A percentile compares a stretch with the other conserved stretches of the same genome.
Conservation (phyloP, 92 coral and sea anemone genomes). For the Porites rus region DNA sequence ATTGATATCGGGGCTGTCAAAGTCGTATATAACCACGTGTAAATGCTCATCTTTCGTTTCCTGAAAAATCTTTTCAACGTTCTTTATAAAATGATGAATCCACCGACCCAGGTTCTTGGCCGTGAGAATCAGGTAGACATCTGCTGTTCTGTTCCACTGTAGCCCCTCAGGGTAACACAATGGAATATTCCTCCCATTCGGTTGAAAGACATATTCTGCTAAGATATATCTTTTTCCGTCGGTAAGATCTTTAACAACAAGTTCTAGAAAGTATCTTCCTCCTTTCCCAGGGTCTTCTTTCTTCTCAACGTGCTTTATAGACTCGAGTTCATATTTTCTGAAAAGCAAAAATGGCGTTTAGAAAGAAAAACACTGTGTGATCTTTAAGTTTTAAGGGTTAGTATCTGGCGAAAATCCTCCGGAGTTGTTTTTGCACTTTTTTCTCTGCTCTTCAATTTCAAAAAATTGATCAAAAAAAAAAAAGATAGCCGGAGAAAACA, state of each 20-base stretch:
- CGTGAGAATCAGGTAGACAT: slow-evolving; percentile 64
- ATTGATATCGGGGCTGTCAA: slow-evolving; percentile 65
- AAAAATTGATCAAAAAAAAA: too few relatives aligned
- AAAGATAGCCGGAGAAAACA: too few relatives aligned
- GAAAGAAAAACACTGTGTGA: not conserved
- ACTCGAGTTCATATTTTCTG: slow-evolving; percentile 69
- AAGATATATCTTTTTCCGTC: slow-evolving; percentile 42
- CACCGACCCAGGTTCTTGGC: slow-evolving; percentile 70
- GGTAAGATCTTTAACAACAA: slow-evolving; percentile 62
- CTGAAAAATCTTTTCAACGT: slow-evolving; percentile 67
- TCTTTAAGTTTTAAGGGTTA: not conserved
- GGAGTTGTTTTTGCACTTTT: too few relatives aligned
- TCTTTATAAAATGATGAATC: slow-evolving; percentile 72
- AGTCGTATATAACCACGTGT: slow-evolving; percentile 62
- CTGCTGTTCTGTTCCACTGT: slow-evolving; percentile 75
- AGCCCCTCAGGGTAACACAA: slow-evolving; percentile 67
- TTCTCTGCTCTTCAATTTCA: too few relatives aligned
- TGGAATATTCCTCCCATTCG: not conserved
- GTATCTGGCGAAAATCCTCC: too few relatives aligned
- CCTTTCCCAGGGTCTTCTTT: slow-evolving; percentile 67
- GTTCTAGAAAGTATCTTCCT: slow-evolving; percentile 74
- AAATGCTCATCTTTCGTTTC: slow-evolving; percentile 62
- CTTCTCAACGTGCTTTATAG: slow-evolving; percentile 80
- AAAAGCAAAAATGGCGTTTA: not conserved
- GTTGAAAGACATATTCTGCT: slow-evolving; percentile 79